Base-by-base conservation (phyloP, 37 sponge, comb jelly and placozoan genomes). In the Agelas oroides region DNA sequence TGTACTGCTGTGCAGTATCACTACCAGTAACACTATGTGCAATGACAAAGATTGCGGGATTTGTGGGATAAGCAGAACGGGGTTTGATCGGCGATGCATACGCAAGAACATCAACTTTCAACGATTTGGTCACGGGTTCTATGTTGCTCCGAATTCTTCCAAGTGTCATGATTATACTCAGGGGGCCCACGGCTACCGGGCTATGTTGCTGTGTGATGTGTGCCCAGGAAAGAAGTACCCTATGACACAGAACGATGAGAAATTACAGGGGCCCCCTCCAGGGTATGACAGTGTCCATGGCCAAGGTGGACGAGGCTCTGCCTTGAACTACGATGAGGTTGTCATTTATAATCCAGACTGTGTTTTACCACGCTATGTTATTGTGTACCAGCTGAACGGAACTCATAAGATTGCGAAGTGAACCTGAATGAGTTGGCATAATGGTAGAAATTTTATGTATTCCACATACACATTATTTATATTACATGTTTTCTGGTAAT, bases 121-220 rank as follows among this genome's bases (percentile, higher is more conserved):
- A 33, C 69, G 92, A 30, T 91, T 91, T 81, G 95, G 95, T 56
- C 57, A 80, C n/a, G 92, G 91, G 25, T 91, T 95, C 59, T 95
- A 95, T 67, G 59, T 95, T 23, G 92, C 95, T n/a, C 87, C 87
- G 1, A 86, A 95, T 30, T 88, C 92, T 32, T 91, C 92, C 28
- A 91, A 91, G 52, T 88, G 92, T 39, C 95, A 95, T 46, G 87
- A 91, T 65, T 95, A 95, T 76, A 95, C 95, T n/a, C 68, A 71
- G 36, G 92, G 95, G 3, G 5, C 19, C 53, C 41, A 59, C 40
- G 17, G 15, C 21, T 77, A 94, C 59, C 55, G 95, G 56, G 92
- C 92, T 28, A 81, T 95, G 86, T 62, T 95, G 41, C 80, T 85
- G 18, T 88, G 81, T 71, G 73, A 88, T 28, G 89, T 91, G 36